These are phyloP conservation scores for Linyphia triangularis DNA, from an alignment of 2,888 invertebrate species.

Conservation along the genomic window DNA sequence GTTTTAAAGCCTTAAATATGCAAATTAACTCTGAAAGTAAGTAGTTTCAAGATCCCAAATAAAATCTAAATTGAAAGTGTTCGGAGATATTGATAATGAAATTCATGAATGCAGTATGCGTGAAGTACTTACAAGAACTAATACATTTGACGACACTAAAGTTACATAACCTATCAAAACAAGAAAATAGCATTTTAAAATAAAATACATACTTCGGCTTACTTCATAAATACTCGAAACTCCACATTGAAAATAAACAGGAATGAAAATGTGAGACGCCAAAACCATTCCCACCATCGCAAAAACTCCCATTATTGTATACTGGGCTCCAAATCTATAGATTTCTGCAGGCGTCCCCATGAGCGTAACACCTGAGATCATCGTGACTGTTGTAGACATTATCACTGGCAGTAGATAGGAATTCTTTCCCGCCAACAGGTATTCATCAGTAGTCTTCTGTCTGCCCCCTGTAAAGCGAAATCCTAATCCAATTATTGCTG, in stretches of 20 bases:
- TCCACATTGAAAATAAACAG: conserved; percentile 30
- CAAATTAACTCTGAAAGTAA: no score
- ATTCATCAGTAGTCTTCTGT: conserved; percentile 7
- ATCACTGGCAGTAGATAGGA: conserved; percentile 32
- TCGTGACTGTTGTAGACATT: conserved; percentile 30
- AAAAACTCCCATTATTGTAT: not conserved
- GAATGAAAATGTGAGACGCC: conserved; percentile 14
- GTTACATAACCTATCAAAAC: no score
- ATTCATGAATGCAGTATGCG: no score
- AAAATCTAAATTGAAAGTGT: no score
- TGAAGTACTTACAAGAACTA: no score
- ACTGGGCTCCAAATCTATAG: conserved; percentile 22
- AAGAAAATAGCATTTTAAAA: no score
- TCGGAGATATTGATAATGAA: no score
- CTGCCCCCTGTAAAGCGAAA: not conserved
- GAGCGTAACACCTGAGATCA: not conserved
- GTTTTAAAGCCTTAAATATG: no score
- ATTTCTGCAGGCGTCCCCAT: conserved; percentile 36
- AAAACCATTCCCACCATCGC: conserved; percentile 14
- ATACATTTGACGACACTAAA: no score
- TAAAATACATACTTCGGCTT: no score
- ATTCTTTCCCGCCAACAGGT: conserved; percentile 31
- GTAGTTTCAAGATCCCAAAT: no score
- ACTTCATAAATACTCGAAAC: conserved; percentile 41
- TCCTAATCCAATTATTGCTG: conserved; percentile 10